Conservation (phyloP, 2,888 invertebrate genomes). For the Tetragnatha montana region DNA sequence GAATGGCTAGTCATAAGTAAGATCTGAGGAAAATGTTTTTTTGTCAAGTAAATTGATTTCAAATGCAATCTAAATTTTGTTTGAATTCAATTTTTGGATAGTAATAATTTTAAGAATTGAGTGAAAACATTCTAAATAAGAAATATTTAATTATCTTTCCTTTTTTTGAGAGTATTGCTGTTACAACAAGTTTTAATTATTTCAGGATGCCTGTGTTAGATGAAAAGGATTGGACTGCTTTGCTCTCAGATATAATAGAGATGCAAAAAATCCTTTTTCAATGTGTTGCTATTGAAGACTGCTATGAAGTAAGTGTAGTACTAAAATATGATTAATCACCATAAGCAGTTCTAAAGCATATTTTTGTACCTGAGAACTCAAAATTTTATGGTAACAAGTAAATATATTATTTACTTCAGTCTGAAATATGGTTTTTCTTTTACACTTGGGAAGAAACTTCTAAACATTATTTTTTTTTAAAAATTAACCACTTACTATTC, state of each 20-base stretch:
- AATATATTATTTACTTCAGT: too few relatives aligned
- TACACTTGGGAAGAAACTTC: too few relatives aligned
- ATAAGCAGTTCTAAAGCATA: too few relatives aligned
- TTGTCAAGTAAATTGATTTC: background rate
- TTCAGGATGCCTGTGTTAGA: conserved; percentile 75
- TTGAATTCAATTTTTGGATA: background rate
- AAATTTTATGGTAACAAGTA: too few relatives aligned
- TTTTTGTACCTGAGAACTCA: too few relatives aligned
- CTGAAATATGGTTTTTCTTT: too few relatives aligned
- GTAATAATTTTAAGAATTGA: background rate
- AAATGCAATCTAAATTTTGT: background rate
- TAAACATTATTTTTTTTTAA: too few relatives aligned
- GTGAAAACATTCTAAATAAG: background rate
- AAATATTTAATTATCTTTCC: background rate
- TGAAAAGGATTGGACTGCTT: conserved; percentile 81
- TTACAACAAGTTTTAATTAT: conserved; percentile 2
- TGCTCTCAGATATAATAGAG: conserved; percentile 83
- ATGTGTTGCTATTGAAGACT: conserved; percentile 79
- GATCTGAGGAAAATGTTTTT: background rate
- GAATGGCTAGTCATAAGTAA: conserved; percentile 75
- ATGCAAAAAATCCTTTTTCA: conserved; percentile 81
- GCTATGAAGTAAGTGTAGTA: conserved; percentile 76
- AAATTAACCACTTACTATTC: background rate
- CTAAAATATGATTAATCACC: too few relatives aligned
- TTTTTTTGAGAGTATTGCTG: background rate